Base-by-base conservation (phyloP, 2,797 vertebrate genomes). In the Syndactyla subalaris region DNA sequence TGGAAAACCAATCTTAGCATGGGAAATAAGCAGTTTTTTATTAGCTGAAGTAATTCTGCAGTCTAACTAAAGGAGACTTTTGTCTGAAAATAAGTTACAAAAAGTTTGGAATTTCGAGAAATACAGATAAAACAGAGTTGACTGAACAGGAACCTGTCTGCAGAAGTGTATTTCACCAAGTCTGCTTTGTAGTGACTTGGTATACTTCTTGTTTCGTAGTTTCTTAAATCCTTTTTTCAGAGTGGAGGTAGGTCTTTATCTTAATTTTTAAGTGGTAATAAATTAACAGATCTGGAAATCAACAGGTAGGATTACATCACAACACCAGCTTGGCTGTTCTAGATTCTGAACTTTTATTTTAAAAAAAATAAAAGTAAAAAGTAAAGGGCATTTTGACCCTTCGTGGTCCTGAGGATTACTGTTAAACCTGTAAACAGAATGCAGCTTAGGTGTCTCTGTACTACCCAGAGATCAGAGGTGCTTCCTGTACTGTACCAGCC, bases 391-490 rank as follows among this genome's bases (percentile, higher is more conserved):
- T 67, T 76, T 85, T 18, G 24, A 61, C 6, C 14, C 41, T 11
- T 75, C 91, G 23, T 81, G 75, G 11, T 68, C 2, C 1, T 26
- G 36, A 80, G 16, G 17, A 48, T 81, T 85, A 6, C n/a, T 55
- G 11, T 61, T 88, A 81, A 43, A 71, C 39, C 12, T 27, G 6
- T 10, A 9, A 91, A 29, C 43, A 68, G 46, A 73, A 39, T 36
- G 51, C 67, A 79, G 27, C 38, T 81, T 21, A 12, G 2, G 2
- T 73, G 38, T 77, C 48, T 59, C 34, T 79, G 3, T 43, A 3
- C 48, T 58, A 1, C 9, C 10, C 12, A 51, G 38, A 77, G 39
- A 45, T 36, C 0, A 0, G 61, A 46, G 54, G 12, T 0, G 0
- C 59, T 86, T 78, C 7, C 14, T 39, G 23, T 77, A 14, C 46